Evolutionary conservation across 1,140 invertebrate genomes (phyloP).

Genomic region (Zaprionus kolodkinae): DNA sequence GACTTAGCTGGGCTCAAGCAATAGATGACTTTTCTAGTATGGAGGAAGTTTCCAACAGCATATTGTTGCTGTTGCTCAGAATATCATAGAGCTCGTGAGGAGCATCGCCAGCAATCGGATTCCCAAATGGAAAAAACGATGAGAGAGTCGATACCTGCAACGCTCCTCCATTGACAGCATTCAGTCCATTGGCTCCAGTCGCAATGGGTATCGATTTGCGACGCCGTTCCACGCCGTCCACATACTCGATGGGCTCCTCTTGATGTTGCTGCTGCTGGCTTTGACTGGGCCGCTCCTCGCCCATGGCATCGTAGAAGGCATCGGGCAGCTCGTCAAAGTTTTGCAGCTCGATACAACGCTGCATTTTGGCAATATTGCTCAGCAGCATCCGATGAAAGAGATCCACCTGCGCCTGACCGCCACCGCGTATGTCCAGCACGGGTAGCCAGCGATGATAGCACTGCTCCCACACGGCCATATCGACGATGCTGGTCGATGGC

Average conservation of each 20-base stretch:
- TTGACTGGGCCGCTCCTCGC: slow-evolving; percentile 42
- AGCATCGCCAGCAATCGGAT: slow-evolving; percentile 73
- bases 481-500: slow-evolving; percentile 86
- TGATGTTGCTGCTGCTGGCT: slow-evolving; percentile 5
- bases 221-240: slow-evolving; percentile 74
- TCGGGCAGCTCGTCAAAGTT: slow-evolving; percentile 78
- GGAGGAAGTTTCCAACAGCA: slow-evolving; percentile 72
- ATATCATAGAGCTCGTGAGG: slow-evolving; percentile 80
- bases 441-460: slow-evolving; percentile 96
- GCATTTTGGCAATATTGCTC: slow-evolving; percentile 86
- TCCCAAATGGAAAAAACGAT: slow-evolving; percentile 85
- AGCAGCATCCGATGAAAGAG: slow-evolving; percentile 86
- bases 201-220: slow-evolving; percentile 47
- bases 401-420: slow-evolving; percentile 89
- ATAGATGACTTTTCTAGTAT: slow-evolving; percentile 83
- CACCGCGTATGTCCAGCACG: slow-evolving; percentile 91
- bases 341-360: slow-evolving; percentile 76
- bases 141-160: slow-evolving; percentile 77
- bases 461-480: slow-evolving; percentile 92
- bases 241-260: slow-evolving; percentile 59
- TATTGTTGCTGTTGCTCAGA: slow-evolving; percentile 73
- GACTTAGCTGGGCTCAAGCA: slow-evolving; percentile 49
- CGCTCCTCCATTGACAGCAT: slow-evolving; percentile 37
- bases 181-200: slow-evolving; percentile 48
- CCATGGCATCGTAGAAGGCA: slow-evolving; percentile 62